Conservation (phyloP, 2,113 vertebrate genomes). For the Spermophilus dauricus region DNA sequence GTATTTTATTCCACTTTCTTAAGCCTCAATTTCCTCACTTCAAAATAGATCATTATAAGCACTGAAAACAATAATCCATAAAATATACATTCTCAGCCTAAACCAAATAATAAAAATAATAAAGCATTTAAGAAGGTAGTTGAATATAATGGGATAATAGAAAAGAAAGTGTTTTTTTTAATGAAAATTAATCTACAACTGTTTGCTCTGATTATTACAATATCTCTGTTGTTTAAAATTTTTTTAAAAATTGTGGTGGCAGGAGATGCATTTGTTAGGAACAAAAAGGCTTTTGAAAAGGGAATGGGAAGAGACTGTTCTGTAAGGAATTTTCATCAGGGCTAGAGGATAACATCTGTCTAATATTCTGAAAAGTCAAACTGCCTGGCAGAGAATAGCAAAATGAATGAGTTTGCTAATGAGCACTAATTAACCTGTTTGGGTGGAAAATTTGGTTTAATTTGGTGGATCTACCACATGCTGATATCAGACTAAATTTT, state of each 20-base stretch:
- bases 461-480: slow-evolving; percentile 73
- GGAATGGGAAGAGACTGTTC: not conserved
- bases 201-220: not conserved
- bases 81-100: not conserved
- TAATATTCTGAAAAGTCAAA: slow-evolving; percentile 53
- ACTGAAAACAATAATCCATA: not conserved
- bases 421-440: slow-evolving; percentile 82
- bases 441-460: slow-evolving; percentile 78
- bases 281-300: slow-evolving; percentile 17
- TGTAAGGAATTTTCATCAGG: not conserved
- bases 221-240: not conserved
- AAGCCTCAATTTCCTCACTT: not conserved
- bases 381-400: slow-evolving; percentile 59
- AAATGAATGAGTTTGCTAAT: slow-evolving; percentile 78
- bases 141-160: slow-evolving; percentile 9
- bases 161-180: not conserved
- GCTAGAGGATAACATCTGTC: slow-evolving; percentile 72
- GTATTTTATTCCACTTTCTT: not conserved
- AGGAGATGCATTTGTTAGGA: not conserved
- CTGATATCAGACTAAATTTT: slow-evolving; percentile 65
- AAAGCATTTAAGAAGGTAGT: not conserved
- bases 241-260: not conserved
- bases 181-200: not conserved
- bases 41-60: not conserved
- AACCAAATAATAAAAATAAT: not conserved